phyloP scores from a whole-genome alignment of 2,888 invertebrate species.

The Gortyna flavago region DNA sequence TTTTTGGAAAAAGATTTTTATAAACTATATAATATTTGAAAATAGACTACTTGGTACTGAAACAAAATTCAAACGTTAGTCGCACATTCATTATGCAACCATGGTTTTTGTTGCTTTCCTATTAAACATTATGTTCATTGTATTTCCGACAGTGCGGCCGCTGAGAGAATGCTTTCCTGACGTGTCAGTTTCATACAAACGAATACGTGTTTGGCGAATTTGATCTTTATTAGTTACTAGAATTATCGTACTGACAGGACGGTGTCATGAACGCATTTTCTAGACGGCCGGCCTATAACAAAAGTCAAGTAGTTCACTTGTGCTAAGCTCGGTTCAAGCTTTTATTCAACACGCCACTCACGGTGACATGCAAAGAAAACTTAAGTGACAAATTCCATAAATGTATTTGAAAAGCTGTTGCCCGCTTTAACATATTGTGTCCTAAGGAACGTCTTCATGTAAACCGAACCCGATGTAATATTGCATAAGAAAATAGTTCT shows the following conservation, averaged over 20 bases:
- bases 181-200: background rate
- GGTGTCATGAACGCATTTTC: background rate
- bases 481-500: background rate
- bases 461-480: background rate
- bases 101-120: slow-evolving; percentile 8
- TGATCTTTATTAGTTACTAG: background rate
- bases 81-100: background rate
- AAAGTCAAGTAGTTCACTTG: slow-evolving; percentile 6
- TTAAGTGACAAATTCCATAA: background rate
- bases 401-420: background rate
- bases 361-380: slow-evolving; percentile 4
- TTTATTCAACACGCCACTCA: slow-evolving; percentile 1
- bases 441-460: background rate
- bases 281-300: background rate
- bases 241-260: background rate
- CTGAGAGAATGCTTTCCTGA: background rate
- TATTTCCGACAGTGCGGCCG: background rate
- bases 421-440: background rate
- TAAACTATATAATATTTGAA: background rate
- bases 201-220: background rate
- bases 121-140: background rate
- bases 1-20: background rate
- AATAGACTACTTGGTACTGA: background rate
- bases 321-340: slow-evolving; percentile 19
- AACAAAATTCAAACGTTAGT: background rate